Conservation (phyloP, 2,888 invertebrate species). For the Campoplex capitator region DNA sequence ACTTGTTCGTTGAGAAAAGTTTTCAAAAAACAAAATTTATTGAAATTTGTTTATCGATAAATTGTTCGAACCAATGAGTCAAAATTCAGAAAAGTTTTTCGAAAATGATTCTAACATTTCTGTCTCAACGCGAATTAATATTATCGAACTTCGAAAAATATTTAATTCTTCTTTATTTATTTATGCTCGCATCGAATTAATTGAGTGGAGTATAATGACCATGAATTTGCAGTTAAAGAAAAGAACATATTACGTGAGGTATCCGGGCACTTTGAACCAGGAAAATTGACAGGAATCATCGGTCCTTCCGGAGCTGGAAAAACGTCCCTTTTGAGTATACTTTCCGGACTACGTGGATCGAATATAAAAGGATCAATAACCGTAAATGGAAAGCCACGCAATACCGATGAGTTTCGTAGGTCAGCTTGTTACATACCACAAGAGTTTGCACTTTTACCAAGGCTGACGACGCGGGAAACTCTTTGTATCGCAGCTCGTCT, state of each 20-base stretch:
- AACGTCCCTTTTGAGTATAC: conserved; percentile 90
- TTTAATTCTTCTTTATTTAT: no score
- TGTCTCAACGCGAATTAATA: no score
- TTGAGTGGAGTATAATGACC: background rate
- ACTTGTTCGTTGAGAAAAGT: no score
- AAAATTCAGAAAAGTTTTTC: no score
- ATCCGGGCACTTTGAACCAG: conserved; percentile 87
- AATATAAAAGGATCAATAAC: conserved; percentile 87
- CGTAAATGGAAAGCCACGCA: conserved; percentile 89
- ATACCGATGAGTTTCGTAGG: conserved; percentile 89
- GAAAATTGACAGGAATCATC: conserved; percentile 88
- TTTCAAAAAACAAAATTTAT: no score
- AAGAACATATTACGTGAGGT: conserved; percentile 86
- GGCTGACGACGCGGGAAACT: conserved; percentile 86
- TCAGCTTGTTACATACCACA: conserved; percentile 90
- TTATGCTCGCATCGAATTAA: background rate
- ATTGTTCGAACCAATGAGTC: no score
- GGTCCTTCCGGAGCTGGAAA: conserved; percentile 92
- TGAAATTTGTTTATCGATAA: no score
- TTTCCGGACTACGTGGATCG: conserved; percentile 87
- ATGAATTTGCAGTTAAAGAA: conserved; percentile 72
- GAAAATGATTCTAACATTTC: no score
- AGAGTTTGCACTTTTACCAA: conserved; percentile 86
- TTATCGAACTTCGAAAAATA: no score
- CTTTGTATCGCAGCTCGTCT: conserved; percentile 87